Evolutionary conservation across 2,888 invertebrate species (phyloP), one percentile per base, ranked within the genome.

Genomic region (Perdita meconis): DNA sequence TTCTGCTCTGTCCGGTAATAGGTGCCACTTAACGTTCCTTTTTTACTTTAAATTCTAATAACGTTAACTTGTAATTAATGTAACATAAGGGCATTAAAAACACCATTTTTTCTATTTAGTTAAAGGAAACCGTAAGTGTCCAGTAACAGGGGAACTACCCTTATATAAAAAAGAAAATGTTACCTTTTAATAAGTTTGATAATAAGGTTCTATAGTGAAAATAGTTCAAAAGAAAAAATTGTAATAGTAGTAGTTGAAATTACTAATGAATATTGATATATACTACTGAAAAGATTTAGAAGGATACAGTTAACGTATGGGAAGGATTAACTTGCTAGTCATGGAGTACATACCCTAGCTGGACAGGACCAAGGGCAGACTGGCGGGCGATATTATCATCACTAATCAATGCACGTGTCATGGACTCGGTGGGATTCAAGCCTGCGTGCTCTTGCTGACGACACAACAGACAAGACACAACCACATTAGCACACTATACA

Each of bases 331-430:
- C 86, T n/a, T n/a, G n/a, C n/a, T 87, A 90, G 86, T 86, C 77
- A 85, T 88, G 90, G 91, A 92, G 95, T 96, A 97, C 97, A 95
- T 97, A 97, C 97, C 97, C 97, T 94, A 98, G 95, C 94, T 97
- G 97, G 93, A 97, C 97, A 94, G 97, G 97, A 94, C 97, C 97
- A 94, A 96, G 94, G 92, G 95, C 95, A 94, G 96, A 96, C 94
- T 96, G 95, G 94, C 96, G 96, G 94, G 96, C 94, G 92, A 94
- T 94, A 93, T 94, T 96, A 95, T 97, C 97, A 94, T 97, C 97
- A 94, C 96, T 96, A 94, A 97, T 97, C 94, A 97, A 96, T 94
- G 97, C 97, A 93, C 97, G 96, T 94, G 97, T 97, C 97, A 97
- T 97, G 94, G 97, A 97, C 94, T 97, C 97, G 94, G 97, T 97